Base-by-base conservation (phyloP, 1,140 invertebrate species). In the Andrena cerasifolii region DNA sequence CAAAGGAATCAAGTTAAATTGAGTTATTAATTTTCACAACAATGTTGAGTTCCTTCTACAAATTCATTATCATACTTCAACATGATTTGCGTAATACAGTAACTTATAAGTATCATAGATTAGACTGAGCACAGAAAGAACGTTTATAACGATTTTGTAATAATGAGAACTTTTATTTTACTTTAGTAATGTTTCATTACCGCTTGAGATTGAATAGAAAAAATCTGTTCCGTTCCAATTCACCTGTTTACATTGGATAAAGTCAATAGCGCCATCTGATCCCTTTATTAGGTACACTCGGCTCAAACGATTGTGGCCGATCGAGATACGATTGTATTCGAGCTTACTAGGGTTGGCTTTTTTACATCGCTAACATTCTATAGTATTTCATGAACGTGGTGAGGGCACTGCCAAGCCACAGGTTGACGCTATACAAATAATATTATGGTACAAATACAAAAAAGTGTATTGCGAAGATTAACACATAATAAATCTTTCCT, bases 381-480 rank as follows among this genome's bases (percentile, higher is more conserved):
- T n/a, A n/a, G n/a, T n/a, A n/a, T n/a, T n/a, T n/a, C n/a, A n/a
- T n/a, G n/a, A n/a, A n/a, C n/a, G n/a, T n/a, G n/a, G n/a, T n/a
- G n/a, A n/a, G n/a, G n/a, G n/a, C n/a, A n/a, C n/a, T n/a, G n/a
- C n/a, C n/a, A n/a, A n/a, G n/a, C n/a, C n/a, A n/a, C n/a, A n/a
- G n/a, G 10, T 40, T 40, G 10, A 40, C 10, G 10, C 10, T 40
- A 10, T 31, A 49, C 18, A n/a, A 18, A 49, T 49, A 14, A 33
- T 58, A 36, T 33, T 58, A 58, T 58, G 56, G 8, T 59, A 59
- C 18, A 36, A 59, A 59, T 10, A 36, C 5, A 36, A 21, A 36
- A 21, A 36, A n/a, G 2, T 18, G 0, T 12, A 16, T 36, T 14
- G 12, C 7, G 33, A 16, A 33, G 6, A 58, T n/a, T 7, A 54